Evolutionary conservation across 2,888 invertebrate genomes (phyloP).

Genomic region (Pseudanteris insignis): DNA sequence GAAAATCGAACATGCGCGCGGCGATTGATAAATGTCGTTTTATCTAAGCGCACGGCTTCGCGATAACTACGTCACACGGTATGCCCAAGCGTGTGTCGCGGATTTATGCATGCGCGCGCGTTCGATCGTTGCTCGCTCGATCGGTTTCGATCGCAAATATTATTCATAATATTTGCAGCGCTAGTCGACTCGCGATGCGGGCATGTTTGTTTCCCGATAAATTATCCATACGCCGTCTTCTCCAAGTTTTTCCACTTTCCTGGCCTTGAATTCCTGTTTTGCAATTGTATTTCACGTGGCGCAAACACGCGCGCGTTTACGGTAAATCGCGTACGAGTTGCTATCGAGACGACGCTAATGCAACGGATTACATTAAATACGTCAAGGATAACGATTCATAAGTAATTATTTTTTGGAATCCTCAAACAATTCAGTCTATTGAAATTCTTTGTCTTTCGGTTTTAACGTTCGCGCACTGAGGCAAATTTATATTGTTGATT

Average conservation of each 20-base stretch:
- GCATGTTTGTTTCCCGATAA: slow-evolving; percentile 35
- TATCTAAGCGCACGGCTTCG: neutral
- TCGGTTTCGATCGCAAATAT: slow-evolving; percentile 22
- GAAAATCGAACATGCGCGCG: slow-evolving; percentile 23
- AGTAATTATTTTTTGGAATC: too few relatives aligned
- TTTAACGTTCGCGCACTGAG: too few relatives aligned
- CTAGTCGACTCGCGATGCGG: slow-evolving; percentile 20
- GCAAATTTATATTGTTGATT: too few relatives aligned
- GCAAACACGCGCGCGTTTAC: slow-evolving; percentile 12
- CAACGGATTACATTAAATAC: neutral
- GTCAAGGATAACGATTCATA: too few relatives aligned
- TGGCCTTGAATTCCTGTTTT: slow-evolving; percentile 36
- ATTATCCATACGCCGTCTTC: slow-evolving; percentile 33
- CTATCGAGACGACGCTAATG: slow-evolving; percentile 9
- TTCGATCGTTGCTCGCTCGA: slow-evolving; percentile 3
- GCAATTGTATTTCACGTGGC: slow-evolving; percentile 13
- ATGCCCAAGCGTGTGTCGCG: neutral
- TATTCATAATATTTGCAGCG: slow-evolving; percentile 27
- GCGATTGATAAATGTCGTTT: slow-evolving; percentile 15
- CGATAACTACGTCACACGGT: too few relatives aligned
- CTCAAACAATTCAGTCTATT: too few relatives aligned
- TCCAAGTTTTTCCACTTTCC: slow-evolving; percentile 24
- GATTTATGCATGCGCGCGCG: neutral
- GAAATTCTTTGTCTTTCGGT: too few relatives aligned
- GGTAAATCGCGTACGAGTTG: slow-evolving; percentile 21